phyloP scores from a whole-genome alignment of 2,888 invertebrate genomes.

The Acrobasis suavella region DNA sequence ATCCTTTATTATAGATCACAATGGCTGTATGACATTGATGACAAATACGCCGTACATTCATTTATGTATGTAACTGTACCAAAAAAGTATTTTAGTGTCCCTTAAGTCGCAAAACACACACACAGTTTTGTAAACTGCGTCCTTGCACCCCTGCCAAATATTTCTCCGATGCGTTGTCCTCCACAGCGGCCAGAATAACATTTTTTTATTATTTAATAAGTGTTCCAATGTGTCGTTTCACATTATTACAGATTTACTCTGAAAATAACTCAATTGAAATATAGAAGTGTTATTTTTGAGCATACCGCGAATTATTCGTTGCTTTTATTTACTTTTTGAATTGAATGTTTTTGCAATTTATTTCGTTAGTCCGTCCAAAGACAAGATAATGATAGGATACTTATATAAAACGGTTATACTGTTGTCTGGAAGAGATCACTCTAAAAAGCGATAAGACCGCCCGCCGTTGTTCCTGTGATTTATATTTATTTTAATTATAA shows the following conservation, averaged over 20 bases:
- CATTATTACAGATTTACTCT: slow-evolving; percentile 28
- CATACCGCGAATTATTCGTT: background rate
- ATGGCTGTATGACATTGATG: no score
- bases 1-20: no score
- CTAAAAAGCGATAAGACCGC: no score
- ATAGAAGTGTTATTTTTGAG: background rate
- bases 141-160: slow-evolving; percentile 66
- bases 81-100: slow-evolving; percentile 15
- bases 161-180: slow-evolving; percentile 47
- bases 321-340: background rate
- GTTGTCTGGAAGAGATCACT: no score
- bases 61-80: background rate
- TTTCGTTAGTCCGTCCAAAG: no score
- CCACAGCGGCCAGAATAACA: slow-evolving; percentile 31
- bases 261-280: slow-evolving; percentile 27
- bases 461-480: no score
- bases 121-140: slow-evolving; percentile 35
- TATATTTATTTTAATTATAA: no score
- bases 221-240: slow-evolving; percentile 27
- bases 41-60: background rate
- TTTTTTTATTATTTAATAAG: slow-evolving; percentile 39
- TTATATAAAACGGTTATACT: no score
- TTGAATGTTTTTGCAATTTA: background rate
- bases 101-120: slow-evolving; percentile 3
- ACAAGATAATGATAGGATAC: no score